A percentile compares a stretch with the other conserved stretches of the same genome.
Evolutionary conservation across 2,113 vertebrate species (phyloP).

Genomic region (Muscicapa adusta): DNA sequence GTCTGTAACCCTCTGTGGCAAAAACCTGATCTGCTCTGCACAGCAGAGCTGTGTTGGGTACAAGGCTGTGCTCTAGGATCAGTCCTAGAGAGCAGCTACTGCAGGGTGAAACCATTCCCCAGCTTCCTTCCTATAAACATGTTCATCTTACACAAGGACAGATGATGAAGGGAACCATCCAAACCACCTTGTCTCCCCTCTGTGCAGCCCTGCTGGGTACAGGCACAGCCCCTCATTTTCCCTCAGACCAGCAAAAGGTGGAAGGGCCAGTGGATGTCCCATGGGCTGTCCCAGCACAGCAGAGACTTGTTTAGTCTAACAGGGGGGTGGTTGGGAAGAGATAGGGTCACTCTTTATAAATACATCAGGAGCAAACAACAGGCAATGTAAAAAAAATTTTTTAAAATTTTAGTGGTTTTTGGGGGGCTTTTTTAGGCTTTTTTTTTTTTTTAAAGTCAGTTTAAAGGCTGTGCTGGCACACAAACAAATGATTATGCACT

Average conservation of each 20-base stretch:
- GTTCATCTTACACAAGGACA: not conserved
- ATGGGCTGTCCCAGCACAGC: not conserved
- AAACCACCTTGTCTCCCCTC: not conserved
- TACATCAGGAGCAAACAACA: not conserved
- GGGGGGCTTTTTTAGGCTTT: too few relatives aligned
- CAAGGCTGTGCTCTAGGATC: not conserved
- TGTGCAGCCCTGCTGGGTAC: too few relatives aligned
- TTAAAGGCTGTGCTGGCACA: not conserved
- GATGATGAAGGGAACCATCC: not conserved
- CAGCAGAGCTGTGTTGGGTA: accelerated
- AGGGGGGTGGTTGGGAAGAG: not conserved
- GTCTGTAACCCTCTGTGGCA: not conserved
- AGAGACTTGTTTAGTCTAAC: slow-evolving; percentile 10
- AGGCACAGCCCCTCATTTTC: not conserved
- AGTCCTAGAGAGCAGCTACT: not conserved
- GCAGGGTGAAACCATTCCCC: not conserved
- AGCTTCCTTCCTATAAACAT: not conserved
- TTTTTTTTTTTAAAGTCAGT: not conserved
- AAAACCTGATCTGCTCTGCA: not conserved
- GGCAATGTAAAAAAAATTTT: not conserved
- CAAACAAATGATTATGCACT: not conserved
- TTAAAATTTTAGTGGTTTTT: not conserved
- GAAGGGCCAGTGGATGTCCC: not conserved
- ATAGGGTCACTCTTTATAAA: not conserved
- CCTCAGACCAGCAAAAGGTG: not conserved